Conservation (phyloP, 2,797 vertebrate species). For the Benthosema pterotum region DNA sequence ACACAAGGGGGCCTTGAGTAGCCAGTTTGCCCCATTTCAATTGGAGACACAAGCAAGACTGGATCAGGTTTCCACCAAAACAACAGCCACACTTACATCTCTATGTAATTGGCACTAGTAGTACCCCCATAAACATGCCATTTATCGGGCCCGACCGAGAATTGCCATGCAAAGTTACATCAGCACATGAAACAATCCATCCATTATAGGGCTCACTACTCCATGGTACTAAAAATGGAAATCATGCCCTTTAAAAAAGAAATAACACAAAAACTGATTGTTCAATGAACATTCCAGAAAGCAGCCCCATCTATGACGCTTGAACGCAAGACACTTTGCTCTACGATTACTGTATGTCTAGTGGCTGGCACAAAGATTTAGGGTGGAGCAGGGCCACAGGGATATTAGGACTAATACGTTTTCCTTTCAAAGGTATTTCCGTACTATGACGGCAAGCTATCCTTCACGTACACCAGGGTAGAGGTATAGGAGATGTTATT, state of each 20-base stretch:
- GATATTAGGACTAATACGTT: conserved; percentile 19
- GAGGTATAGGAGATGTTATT: conserved; percentile 53
- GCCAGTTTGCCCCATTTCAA: conserved; percentile 13
- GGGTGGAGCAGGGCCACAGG: conserved; percentile 21
- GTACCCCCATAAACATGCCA: neutral
- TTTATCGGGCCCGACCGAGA: neutral
- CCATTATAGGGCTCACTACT: neutral
- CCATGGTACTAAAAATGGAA: neutral
- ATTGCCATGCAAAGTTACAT: neutral
- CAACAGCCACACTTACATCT: neutral
- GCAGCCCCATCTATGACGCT: neutral
- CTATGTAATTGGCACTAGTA: conserved; percentile 8
- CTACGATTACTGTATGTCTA: conserved; percentile 7
- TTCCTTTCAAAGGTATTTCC: conserved; percentile 55
- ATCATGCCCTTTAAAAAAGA: neutral
- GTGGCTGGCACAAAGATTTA: conserved; percentile 3
- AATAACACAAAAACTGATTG: neutral
- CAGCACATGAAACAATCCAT: conserved; percentile 1
- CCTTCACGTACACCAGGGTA: conserved; percentile 36
- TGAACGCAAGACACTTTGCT: conserved; percentile 21
- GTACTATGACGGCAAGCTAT: conserved; percentile 40
- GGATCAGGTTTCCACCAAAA: conserved; percentile 6
- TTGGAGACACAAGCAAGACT: conserved; percentile 7
- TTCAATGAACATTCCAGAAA: conserved; percentile 6
- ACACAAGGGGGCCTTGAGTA: conserved; percentile 43